Conservation (phyloP, 1,140 invertebrate genomes). For the Nephotettix cincticeps region DNA sequence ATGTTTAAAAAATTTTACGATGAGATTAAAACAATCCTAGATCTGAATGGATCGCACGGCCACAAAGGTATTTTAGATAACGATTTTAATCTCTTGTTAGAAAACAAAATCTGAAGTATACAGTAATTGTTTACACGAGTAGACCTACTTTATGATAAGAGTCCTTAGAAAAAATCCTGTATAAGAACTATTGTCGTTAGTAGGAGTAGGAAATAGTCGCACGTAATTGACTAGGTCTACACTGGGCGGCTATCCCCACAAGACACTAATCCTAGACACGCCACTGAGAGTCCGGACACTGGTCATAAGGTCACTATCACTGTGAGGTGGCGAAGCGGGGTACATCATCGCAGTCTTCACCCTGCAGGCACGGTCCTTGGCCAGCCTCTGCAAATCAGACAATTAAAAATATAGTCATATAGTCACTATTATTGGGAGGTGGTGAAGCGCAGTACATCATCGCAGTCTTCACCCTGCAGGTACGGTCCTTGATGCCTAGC, state of each 20-base stretch:
- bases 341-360: constrained; percentile 51
- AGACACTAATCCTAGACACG: constrained; percentile 18
- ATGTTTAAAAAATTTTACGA: too few species aligned
- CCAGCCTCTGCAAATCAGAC: constrained; percentile 49
- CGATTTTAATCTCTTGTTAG: constrained; percentile 19
- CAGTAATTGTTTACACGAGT: constrained; percentile 11
- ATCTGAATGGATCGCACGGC: too few species aligned
- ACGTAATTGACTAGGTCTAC: constrained; percentile 36
- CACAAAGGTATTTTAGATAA: constrained; percentile 3
- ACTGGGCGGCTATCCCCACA: constrained; percentile 5
- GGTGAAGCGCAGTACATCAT: constrained; percentile 44
- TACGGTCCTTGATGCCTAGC: too few species aligned
- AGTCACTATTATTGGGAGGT: background rate
- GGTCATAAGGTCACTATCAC: too few species aligned
- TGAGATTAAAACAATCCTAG: too few species aligned
- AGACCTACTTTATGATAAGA: constrained; percentile 14
- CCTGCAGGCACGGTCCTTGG: constrained; percentile 57
- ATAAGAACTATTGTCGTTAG: constrained; percentile 38
- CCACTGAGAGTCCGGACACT: too few species aligned
- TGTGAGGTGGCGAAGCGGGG: constrained; percentile 49
- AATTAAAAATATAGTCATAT: too few species aligned
- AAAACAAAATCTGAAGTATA: constrained; percentile 22
- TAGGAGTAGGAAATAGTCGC: constrained; percentile 26
- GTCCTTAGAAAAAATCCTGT: constrained; percentile 36
- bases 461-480: constrained; percentile 54